Base-by-base conservation (phyloP, 2,888 invertebrate species). In the Perithous albicinctus region DNA sequence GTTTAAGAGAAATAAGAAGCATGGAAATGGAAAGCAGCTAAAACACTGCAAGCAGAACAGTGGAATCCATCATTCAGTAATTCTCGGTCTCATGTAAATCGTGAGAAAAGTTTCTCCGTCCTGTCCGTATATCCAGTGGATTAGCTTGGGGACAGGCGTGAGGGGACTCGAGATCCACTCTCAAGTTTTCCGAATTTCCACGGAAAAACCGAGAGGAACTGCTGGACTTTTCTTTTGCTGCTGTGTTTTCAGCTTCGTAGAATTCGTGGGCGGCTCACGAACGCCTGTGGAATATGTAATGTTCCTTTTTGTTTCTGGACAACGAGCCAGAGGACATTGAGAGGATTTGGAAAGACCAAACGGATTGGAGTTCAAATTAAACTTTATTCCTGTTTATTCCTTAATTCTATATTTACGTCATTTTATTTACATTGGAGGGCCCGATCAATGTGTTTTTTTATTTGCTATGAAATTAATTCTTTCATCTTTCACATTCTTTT, bases 121-220 rank as follows among this genome's bases (percentile, higher is more conserved):
- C 23, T 10, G 41, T 41, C 15, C 63, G 63, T 41, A 63, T 41
- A 63, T 41, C 15, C 63, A 15, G 10, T 41, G 63, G 41, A 63
- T 63, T 63, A 63, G 20, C 41, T 15, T 23, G 63, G 20, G 32
- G 23, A 41, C 43, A 41, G 63, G 12, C 41, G 41, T n/a, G n/a
- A n/a, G n/a, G n/a, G n/a, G n/a, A n/a, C n/a, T n/a, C n/a, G n/a
- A n/a, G n/a, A n/a, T n/a, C n/a, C n/a, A n/a, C n/a, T n/a, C 63
- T 41, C 12, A 41, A 41, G 20, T 63, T 63, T 63, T 41, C 18
- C 8, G n/a, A 23, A 38, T 41, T 63, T 41, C 63, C 12, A 63
- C 38, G 20, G 20, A 63, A 41, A 63, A 63, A 61, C 59, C 41
- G 41, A 63, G 35, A 41, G 41, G 43, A 41, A 41, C 41, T 12